Evolutionary conservation across 2,888 invertebrate genomes (phyloP).

Genomic region (Thymelicus lineola): DNA sequence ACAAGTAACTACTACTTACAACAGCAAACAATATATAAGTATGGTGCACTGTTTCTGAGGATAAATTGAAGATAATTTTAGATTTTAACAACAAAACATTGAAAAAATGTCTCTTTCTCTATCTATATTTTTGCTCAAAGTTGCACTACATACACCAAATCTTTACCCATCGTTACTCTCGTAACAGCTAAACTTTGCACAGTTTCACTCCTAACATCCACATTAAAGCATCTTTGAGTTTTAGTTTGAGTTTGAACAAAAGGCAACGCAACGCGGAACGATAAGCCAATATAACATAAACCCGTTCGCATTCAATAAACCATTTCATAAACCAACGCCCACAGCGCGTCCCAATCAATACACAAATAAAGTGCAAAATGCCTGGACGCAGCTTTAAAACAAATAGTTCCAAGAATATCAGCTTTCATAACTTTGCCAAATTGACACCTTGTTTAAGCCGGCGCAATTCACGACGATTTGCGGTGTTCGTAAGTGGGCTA

Average conservation of each 20-base stretch:
- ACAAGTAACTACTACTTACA: too few relatives aligned
- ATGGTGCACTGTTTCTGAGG: too few relatives aligned
- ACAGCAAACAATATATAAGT: too few relatives aligned
- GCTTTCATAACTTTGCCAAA: slow-evolving; percentile 83
- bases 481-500: slow-evolving; percentile 81
- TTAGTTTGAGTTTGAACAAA: too few relatives aligned
- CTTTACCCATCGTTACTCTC: not conserved
- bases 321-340: slow-evolving; percentile 68
- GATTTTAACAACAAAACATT: too few relatives aligned
- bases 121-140: not conserved
- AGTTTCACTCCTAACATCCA: not conserved
- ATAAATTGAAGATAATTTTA: too few relatives aligned
- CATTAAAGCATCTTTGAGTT: too few relatives aligned
- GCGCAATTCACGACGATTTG: slow-evolving; percentile 82
- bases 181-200: not conserved
- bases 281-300: slow-evolving; percentile 37
- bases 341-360: slow-evolving; percentile 63
- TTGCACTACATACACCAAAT: not conserved
- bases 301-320: slow-evolving; percentile 64
- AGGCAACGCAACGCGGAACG: not conserved
- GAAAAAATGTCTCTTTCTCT: too few relatives aligned
- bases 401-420: slow-evolving; percentile 80
- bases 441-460: slow-evolving; percentile 82
- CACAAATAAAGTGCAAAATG: slow-evolving; percentile 72
- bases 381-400: slow-evolving; percentile 73